phyloP scores from a whole-genome alignment of 2,113 vertebrate species.

The Tragelaphus scriptus region DNA sequence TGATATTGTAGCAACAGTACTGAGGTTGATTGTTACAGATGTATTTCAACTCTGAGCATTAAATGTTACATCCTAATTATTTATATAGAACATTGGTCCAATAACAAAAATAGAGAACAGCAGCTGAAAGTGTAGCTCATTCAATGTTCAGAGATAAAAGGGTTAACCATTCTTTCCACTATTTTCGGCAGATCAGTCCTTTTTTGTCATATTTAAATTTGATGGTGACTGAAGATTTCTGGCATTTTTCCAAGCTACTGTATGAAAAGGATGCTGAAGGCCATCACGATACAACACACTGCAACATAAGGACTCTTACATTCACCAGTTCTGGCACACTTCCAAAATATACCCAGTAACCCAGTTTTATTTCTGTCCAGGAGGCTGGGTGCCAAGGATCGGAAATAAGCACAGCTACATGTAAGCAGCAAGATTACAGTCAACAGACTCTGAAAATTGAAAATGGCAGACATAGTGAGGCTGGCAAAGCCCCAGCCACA shows the following conservation, averaged over 20 bases:
- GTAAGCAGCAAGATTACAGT: slow-evolving; percentile 95
- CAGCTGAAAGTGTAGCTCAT: background rate
- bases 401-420: slow-evolving; percentile 95
- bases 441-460: slow-evolving; percentile 81
- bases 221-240: background rate
- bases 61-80: too few species aligned
- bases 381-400: slow-evolving; percentile 90
- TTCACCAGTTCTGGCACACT: slow-evolving; percentile 82
- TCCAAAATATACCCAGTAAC: too few species aligned
- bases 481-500: too few species aligned
- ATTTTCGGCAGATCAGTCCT: slow-evolving; percentile 52
- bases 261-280: slow-evolving; percentile 92
- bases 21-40: too few species aligned
- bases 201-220: slow-evolving; percentile 39
- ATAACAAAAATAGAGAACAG: background rate
- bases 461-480: too few species aligned
- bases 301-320: slow-evolving; percentile 95
- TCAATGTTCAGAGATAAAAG: background rate
- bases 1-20: too few species aligned
- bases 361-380: slow-evolving; percentile 70
- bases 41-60: too few species aligned
- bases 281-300: slow-evolving; percentile 87
- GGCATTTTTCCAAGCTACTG: slow-evolving; percentile 78
- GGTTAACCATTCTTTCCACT: slow-evolving; percentile 29
- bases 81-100: too few species aligned